Evolutionary conservation across 2,113 vertebrate species (phyloP).

Genomic region (Callochromis pleurospilus): DNA sequence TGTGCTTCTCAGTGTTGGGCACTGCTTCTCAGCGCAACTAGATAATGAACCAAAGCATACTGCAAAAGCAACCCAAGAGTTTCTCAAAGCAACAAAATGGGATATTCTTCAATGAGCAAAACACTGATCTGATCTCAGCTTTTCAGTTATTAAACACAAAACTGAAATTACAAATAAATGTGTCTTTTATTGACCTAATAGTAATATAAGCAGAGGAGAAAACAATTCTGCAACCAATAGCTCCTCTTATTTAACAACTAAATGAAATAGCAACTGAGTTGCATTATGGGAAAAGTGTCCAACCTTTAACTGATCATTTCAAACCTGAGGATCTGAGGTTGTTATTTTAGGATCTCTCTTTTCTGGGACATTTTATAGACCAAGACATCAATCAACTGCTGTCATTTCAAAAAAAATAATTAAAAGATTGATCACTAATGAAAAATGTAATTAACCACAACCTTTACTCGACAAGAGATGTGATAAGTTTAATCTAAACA

Average conservation of each 20-base stretch:
- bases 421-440: not conserved
- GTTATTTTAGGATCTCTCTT: not conserved
- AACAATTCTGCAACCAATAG: not conserved
- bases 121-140: not conserved
- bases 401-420: not conserved
- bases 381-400: not conserved
- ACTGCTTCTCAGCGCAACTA: not conserved
- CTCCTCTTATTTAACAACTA: not conserved
- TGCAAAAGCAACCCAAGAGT: not conserved
- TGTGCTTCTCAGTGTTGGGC: not conserved
- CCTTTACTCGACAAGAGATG: not conserved
- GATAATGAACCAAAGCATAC: not conserved
- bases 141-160: not conserved
- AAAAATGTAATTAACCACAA: not conserved
- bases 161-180: not conserved
- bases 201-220: not conserved
- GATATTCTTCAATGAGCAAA: not conserved
- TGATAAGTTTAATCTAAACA: not conserved
- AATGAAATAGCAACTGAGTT: not conserved
- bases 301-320: not conserved
- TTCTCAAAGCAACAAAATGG: not conserved
- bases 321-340: not conserved
- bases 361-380: not conserved
- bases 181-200: not conserved
- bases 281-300: not conserved